These are phyloP conservation scores for Echinometra lucunter DNA, from an alignment of 53 echinoderm and acorn worm species.

Conservation along the genomic window DNA sequence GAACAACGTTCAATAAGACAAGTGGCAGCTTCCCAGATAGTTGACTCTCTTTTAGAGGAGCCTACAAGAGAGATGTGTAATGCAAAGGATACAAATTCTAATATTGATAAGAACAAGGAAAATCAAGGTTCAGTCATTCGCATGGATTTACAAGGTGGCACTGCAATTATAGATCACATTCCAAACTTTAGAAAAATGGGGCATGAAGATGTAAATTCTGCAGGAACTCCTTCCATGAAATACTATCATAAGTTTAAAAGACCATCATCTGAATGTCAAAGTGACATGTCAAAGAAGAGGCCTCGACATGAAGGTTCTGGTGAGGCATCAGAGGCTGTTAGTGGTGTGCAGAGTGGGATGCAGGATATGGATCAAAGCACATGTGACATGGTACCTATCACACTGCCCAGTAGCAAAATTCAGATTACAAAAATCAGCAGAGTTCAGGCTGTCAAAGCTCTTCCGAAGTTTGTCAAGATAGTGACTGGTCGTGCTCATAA, in stretches of 20 bases:
- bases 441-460: not conserved
- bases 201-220: not conserved
- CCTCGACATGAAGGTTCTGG: not conserved
- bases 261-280: slow-evolving; percentile 16
- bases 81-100: not conserved
- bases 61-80: not conserved
- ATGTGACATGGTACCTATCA: not conserved
- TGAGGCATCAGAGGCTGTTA: not conserved
- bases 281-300: not conserved
- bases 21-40: slow-evolving; percentile 23
- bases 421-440: not conserved
- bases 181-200: not conserved
- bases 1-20: slow-evolving; percentile 30
- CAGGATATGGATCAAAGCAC: not conserved
- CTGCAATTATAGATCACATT: slow-evolving; percentile 24
- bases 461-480: not conserved
- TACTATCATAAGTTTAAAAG: not conserved
- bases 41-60: not conserved
- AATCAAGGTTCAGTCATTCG: not conserved
- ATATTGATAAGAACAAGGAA: not conserved
- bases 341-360: not conserved
- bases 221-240: not conserved
- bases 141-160: slow-evolving; percentile 27
- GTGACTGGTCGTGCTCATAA: not conserved
- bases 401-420: not conserved